Base-by-base conservation (phyloP, 2,113 vertebrate species). In the Loxodonta africana region DNA sequence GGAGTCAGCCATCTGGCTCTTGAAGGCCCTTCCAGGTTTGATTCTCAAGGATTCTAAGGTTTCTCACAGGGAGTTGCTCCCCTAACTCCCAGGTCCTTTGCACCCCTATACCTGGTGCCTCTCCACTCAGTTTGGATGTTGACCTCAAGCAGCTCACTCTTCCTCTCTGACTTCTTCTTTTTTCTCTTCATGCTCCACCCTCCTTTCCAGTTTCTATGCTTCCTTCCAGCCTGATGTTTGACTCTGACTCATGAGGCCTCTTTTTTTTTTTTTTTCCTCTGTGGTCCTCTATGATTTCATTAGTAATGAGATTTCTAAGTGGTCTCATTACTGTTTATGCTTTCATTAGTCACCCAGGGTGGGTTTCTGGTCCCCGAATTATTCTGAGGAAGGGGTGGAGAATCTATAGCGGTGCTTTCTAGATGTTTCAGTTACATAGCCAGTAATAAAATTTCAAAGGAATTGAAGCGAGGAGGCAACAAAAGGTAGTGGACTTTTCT, bases 381-480 rank as follows among this genome's bases (percentile, higher is more conserved):
- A 65, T 15, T n/a, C 28, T 48, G 77, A 74, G 77, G 81, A 71
- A 48, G 37, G 53, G 53, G 15, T 44, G 73, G 57, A 46, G 67
- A 33, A 4, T 46, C 48, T 53, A 71, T 6, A 37, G 74, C 46
- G 8, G 53, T 14, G 65, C 78, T n/a, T 28, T 53, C 80, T 28
- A 65, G 51, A 77, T 78, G 95, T 82, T 14, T 91, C 88, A 28
- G 74, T 46, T 85, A 96, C 76, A 5, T 33, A 93, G 23, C 53
- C 91, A 41, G 30, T 26, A 1, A 30, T 51, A 53, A 37, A 30
- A 94, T 78, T 73, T 76, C 91, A 60, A 82, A 81, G 23, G 41
- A 76, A 57, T 28, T 53, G 69, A 82, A 88, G 80, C 62, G 62
- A 83, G 37, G 2, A 14, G 18, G 83, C 20, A 6, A 18, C 20